A percentile compares a stretch with the other conserved stretches of the same genome.
These are phyloP conservation scores for Polydesmus complanatus DNA, from an alignment of 2,888 invertebrate species.

Conservation along the genomic window DNA sequence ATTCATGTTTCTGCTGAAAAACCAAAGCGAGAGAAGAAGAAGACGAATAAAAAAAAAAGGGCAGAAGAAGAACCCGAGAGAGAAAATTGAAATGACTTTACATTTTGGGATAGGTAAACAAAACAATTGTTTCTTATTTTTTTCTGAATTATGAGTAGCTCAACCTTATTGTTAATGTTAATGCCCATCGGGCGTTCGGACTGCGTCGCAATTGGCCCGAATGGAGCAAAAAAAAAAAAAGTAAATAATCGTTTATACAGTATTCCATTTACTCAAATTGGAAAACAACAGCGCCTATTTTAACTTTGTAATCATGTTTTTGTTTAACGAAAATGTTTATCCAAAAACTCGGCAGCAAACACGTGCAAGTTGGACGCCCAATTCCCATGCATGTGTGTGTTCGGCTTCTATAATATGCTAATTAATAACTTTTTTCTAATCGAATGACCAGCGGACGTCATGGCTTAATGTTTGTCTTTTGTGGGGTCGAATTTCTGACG, in stretches of 20 bases:
- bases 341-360: background rate
- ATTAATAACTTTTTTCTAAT: background rate
- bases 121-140: background rate
- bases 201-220: background rate
- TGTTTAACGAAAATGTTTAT: background rate
- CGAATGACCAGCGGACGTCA: background rate
- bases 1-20: background rate
- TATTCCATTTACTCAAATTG: background rate
- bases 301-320: background rate
- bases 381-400: too few relatives aligned
- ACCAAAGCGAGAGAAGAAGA: background rate
- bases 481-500: too few relatives aligned
- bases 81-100: background rate
- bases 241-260: too few relatives aligned
- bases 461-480: too few relatives aligned
- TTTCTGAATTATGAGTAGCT: background rate
- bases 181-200: too few relatives aligned
- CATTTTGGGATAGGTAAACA: background rate
- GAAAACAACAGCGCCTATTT: background rate
- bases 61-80: background rate
- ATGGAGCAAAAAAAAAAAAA: background rate
- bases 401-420: background rate
- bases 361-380: background rate
- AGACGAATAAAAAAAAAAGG: background rate
- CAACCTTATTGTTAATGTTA: too few relatives aligned